A percentile compares a stretch with the other conserved stretches of the same genome.
phyloP scores from a whole-genome alignment of 2,888 invertebrate species.

The Drosophila colorata region DNA sequence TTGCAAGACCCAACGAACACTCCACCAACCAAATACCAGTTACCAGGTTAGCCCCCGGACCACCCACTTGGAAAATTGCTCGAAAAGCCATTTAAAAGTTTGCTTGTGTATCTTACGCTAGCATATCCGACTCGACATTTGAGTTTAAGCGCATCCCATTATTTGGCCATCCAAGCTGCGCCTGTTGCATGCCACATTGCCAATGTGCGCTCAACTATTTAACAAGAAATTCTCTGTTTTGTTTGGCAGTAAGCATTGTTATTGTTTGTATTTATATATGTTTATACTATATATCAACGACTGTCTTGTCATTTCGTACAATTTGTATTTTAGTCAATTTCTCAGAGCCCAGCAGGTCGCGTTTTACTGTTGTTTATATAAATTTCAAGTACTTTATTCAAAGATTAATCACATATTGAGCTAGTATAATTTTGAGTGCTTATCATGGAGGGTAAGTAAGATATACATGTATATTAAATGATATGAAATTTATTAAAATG shows the following conservation, averaged over 20 bases:
- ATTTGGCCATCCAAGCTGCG: slow-evolving; percentile 18
- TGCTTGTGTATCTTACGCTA: slow-evolving; percentile 45
- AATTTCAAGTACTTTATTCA: slow-evolving; percentile 20
- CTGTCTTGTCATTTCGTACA: slow-evolving; percentile 36
- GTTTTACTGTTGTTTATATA: slow-evolving; percentile 10
- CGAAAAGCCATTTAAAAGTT: slow-evolving; percentile 67
- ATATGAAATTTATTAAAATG: no score
- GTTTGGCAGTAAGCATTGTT: not conserved
- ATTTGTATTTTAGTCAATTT: slow-evolving; percentile 19
- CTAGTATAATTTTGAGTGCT: not conserved
- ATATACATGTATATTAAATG: no score
- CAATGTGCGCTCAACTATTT: slow-evolving; percentile 45
- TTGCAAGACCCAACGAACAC: slow-evolving; percentile 35
- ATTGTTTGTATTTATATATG: not conserved
- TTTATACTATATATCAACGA: slow-evolving; percentile 19
- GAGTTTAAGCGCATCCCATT: slow-evolving; percentile 43
- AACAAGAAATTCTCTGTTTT: slow-evolving; percentile 23
- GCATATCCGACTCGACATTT: slow-evolving; percentile 27
- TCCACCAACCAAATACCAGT: not conserved
- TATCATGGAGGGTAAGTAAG: slow-evolving; percentile 43
- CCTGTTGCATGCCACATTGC: slow-evolving; percentile 53
- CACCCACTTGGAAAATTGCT: slow-evolving; percentile 69
- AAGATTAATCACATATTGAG: not conserved
- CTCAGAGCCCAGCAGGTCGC: slow-evolving; percentile 7
- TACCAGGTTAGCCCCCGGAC: not conserved